Evolutionary conservation across 2,797 vertebrate species (phyloP), one percentile per base, ranked within the genome.

Genomic region (Rhinichthys osculus): DNA sequence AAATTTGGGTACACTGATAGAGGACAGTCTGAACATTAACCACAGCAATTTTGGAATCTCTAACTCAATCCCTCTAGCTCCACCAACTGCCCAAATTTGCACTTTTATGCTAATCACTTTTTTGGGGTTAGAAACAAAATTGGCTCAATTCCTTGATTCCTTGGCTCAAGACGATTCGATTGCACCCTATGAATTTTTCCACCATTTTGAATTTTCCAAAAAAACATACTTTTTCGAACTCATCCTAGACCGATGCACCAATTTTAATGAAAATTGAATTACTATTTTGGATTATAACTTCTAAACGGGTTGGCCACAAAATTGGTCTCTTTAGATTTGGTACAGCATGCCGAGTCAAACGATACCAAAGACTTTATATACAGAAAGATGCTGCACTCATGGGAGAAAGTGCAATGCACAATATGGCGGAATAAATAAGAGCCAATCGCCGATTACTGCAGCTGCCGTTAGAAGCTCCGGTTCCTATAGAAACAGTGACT

Each of bases 151-250:
- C 54, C 21, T n/a, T 30, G 11, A 64, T 62, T 64, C 59, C n/a
- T 62, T 64, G 5, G 11, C n/a, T 64, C n/a, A 64, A 64, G 11
- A 27, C 2, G 1, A 14, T 14, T 64, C 5, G 2, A 64, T 27
- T 30, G 59, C n/a, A 64, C 13, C 27, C 13, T 66, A 16, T 30
- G 13, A 64, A 30, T 16, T 64, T 27, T 30, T 6, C 11, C n/a
- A 7, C n/a, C n/a, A 64, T 30, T 64, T 64, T 1, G 2, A 64
- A 30, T 16, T 64, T 64, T 16, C 13, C 1, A n/a, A 5, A 16
- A 16, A 64, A 64, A 30, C 0, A 0, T 2, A 30, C 3, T 27
- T 14, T 62, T 27, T 64, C 0, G 0, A 64, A 64, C 2, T 64
- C 62, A 14, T 30, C 27, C 52, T 54, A 54, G 52, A 11, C 9